These are phyloP conservation scores for Pao palembangensis DNA, from an alignment of 2,113 vertebrate genomes.

Conservation along the genomic window DNA sequence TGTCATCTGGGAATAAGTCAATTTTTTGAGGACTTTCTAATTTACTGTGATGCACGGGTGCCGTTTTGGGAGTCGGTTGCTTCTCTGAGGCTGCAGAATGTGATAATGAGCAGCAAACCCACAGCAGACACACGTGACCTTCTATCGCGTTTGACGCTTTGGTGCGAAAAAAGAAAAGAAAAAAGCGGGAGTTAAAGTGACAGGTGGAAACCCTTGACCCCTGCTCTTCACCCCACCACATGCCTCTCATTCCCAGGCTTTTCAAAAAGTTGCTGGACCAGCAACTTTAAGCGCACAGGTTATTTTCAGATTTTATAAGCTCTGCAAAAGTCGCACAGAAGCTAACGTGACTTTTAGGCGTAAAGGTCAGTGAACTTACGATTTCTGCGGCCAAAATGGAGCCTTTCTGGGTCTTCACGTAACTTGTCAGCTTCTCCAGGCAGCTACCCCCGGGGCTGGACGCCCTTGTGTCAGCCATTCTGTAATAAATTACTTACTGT, in stretches of 20 bases:
- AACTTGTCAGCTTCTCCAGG: slow-evolving; percentile 63
- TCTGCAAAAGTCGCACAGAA: not conserved
- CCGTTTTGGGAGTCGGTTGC: too few relatives aligned
- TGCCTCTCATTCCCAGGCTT: slow-evolving; percentile 36
- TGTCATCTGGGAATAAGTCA: too few relatives aligned
- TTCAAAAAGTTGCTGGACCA: too few relatives aligned
- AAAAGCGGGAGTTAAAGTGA: slow-evolving; percentile 21
- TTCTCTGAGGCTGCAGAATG: not conserved
- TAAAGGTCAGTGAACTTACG: slow-evolving; percentile 56
- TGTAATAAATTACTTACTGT: not conserved
- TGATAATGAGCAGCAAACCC: too few relatives aligned
- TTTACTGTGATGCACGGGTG: too few relatives aligned
- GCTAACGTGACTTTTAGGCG: not conserved
- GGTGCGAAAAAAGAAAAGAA: slow-evolving; percentile 29
- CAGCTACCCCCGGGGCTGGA: not conserved
- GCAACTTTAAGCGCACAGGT: too few relatives aligned
- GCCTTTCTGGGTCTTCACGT: slow-evolving; percentile 70
- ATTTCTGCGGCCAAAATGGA: slow-evolving; percentile 68
- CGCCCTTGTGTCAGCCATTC: slow-evolving; percentile 63
- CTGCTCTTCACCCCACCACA: not conserved
- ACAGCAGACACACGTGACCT: slow-evolving; percentile 29
- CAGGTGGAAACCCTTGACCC: slow-evolving; percentile 55
- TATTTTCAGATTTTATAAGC: too few relatives aligned
- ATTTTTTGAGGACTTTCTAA: too few relatives aligned
- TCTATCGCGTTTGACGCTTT: slow-evolving; percentile 28